phyloP scores from a whole-genome alignment of 2,113 vertebrate genomes.

The Sialia sialis region DNA sequence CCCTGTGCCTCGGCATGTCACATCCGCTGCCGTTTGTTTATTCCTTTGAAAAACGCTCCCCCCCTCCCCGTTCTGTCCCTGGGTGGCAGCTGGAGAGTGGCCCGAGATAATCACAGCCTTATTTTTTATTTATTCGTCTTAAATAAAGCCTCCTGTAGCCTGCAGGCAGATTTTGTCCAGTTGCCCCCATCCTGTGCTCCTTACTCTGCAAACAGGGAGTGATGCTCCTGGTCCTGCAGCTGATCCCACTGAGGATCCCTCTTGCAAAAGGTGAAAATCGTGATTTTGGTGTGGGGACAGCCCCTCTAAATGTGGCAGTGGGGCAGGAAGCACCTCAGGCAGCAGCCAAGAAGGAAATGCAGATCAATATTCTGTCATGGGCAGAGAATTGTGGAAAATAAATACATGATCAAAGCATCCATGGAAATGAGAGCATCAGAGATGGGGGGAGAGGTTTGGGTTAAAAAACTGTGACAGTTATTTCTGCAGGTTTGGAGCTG shows the following conservation, averaged over 20 bases:
- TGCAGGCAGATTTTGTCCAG: not conserved
- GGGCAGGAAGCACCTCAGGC: not conserved
- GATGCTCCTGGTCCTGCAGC: rapidly evolving
- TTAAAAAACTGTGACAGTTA: not conserved
- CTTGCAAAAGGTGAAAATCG: rapidly evolving
- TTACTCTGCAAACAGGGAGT: not conserved
- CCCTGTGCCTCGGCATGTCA: not conserved
- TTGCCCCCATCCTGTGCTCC: not conserved
- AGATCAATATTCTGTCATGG: not conserved
- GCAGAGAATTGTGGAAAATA: not conserved
- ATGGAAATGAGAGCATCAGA: not conserved
- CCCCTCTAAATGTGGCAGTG: not conserved
- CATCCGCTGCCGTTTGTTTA: slow-evolving; percentile 27
- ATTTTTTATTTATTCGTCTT: slow-evolving; percentile 41
- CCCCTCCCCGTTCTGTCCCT: not conserved
- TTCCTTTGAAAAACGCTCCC: not conserved
- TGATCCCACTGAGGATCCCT: not conserved
- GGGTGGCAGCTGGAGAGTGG: slow-evolving; percentile 44
- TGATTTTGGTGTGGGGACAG: not conserved
- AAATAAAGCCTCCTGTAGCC: slow-evolving; percentile 32
- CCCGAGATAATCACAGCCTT: not conserved
- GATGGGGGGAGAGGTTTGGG: not conserved
- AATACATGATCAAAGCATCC: rapidly evolving
- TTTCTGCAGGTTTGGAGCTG: not conserved
- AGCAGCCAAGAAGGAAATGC: not conserved